Evolutionary conservation across 2,797 vertebrate species (phyloP), one percentile per base, ranked within the genome.

Genomic region (Sebastes hubbsi): DNA sequence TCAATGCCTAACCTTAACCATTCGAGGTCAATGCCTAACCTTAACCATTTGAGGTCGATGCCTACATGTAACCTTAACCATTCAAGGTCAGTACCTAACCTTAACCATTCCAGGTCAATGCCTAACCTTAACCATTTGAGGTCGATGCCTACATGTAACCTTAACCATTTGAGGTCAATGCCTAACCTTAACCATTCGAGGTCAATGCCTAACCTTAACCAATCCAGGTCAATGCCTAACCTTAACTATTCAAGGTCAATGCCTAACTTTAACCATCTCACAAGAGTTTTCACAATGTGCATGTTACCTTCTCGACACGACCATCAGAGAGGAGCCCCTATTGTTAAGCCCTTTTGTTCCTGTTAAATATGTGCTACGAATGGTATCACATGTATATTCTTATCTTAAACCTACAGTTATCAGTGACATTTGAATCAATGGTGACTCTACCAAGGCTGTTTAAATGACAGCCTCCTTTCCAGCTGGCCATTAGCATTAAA

Each of bases 401-500:
- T 46, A 16, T 56, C 46, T 34, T 18, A 72, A 75, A 64, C 27
- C 10, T 70, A 25, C 9, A 59, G 69, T 49, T 61, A 71, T 79
- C 4, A 12, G 24, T 86, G 64, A 77, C 80, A 86, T 86, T 68
- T 80, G 24, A 75, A 69, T 69, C 34, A 74, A 13, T 46, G 16
- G 9, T 60, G 66, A 80, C 49, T 75, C 12, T 69, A 18, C 34
- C 18, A 18, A 24, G 3, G 8, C 49, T 12, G 2, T 58, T 68
- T 60, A 34, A 66, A 36, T 49, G 8, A 73, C 42, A 38, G 6
- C 10, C 11, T 7, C 1, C 34, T 24, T 36, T 75, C 12, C 14
- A 58, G 61, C 14, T 76, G 0, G 2, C 42, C 18, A 75, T 64
- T 59, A 64, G 32, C 16, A 29, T 36, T 36, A n/a, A 66, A 71